Conservation (phyloP, 1,140 invertebrate genomes). For the Platyscapa corneri region DNA sequence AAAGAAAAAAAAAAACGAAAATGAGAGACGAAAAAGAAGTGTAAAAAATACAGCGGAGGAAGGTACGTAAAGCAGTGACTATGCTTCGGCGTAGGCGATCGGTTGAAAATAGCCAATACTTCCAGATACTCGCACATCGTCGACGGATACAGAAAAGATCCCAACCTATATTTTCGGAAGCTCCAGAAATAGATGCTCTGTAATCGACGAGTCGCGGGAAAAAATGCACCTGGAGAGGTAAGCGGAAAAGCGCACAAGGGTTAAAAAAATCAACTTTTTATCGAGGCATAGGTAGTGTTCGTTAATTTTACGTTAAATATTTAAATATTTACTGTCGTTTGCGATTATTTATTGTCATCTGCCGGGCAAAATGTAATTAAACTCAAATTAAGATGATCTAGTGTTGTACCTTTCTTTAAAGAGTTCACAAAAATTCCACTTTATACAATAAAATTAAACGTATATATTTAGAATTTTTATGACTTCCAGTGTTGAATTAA, state of each 20-base stretch:
- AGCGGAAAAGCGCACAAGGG: not conserved
- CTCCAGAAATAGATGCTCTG: slow-evolving; percentile 56
- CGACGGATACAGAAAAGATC: slow-evolving; percentile 41
- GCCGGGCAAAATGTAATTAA: not conserved
- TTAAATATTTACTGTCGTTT: not conserved
- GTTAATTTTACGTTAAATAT: not conserved
- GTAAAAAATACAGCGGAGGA: not conserved
- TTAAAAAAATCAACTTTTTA: not conserved
- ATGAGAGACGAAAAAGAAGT: no score
- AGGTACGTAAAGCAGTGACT: not conserved
- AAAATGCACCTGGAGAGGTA: slow-evolving; percentile 41
- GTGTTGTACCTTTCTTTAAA: not conserved
- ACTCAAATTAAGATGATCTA: not conserved
- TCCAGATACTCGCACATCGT: slow-evolving; percentile 55
- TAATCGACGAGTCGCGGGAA: not conserved
- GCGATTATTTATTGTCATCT: not conserved
- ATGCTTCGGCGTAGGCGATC: slow-evolving; percentile 55
- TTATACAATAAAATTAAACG: no score
- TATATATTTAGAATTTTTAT: no score
- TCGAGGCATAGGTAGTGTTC: not conserved
- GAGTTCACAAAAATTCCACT: no score
- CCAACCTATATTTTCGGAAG: slow-evolving; percentile 61
- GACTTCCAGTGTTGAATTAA: no score
- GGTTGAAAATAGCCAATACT: slow-evolving; percentile 61
- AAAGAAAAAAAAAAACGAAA: not conserved